Evolutionary conservation across 1,140 invertebrate genomes (phyloP), one percentile per base, ranked within the genome.

Genomic region (Plodia interpunctella): DNA sequence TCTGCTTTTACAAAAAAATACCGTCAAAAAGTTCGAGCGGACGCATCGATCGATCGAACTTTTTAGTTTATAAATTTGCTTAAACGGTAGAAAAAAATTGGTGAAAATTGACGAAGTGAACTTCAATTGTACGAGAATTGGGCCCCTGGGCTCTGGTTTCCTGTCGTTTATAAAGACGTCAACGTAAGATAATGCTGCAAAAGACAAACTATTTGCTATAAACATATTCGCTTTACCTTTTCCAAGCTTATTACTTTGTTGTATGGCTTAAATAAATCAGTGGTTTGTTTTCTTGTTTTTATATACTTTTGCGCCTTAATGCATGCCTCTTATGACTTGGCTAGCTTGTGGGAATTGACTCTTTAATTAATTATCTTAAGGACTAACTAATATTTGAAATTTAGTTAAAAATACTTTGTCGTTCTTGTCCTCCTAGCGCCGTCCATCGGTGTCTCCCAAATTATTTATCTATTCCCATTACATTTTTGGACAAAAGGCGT

Each of bases 401-500:
- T n/a, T n/a, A n/a, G n/a, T n/a, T n/a, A 35, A 11, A 11, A 35
- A 11, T 5, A 2, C 32, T 44, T 15, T 6, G n/a, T 44, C 15
- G 38, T 44, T 55, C 56, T 30, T 66, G 60, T 65, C 55, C 30
- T 54, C 57, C 62, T 76, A 80, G 77, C 76, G 80, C 82, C 80
- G 63, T 53, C 63, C 70, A 70, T 70, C 61, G 64, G 63, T 67
- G 59, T 83, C 64, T 81, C 78, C 76, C 38, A 44, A 44, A 44
- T 81, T 88, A 81, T 87, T 86, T 87, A 74, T 79, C 77, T 84
- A 80, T 87, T 70, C 83, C 83, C 83, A 87, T 88, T 87, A 88
- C 78, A 80, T 82, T 86, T 88, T 81, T 70, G 78, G 82, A 85
- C 83, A 87, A 87, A 85, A 81, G 85, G 69, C 75, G 68, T 86